Evolutionary conservation across 1,140 invertebrate genomes (phyloP), one percentile per base, ranked within the genome.

Genomic region (Helicoverpa armigera): DNA sequence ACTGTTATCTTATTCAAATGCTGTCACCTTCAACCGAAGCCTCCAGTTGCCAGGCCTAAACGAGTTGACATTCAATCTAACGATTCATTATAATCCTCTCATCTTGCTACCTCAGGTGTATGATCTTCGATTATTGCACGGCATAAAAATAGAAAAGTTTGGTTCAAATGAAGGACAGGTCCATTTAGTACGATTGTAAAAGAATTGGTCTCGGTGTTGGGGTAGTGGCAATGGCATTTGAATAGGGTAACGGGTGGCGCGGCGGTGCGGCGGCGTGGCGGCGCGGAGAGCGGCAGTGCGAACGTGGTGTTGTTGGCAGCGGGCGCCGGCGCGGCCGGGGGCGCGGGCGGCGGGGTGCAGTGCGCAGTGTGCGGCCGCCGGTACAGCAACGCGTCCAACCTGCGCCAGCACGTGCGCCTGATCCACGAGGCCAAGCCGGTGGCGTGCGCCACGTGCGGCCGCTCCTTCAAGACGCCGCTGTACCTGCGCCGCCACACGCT

Each of bases 311-410:
- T 91, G 91, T 91, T 92, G 92, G 90, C 92, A 92, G 91, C 90
- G 89, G 86, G 87, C 74, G 56, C 75, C 76, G 81, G 79, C 76
- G 83, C 70, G 81, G 82, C 54, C 23, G 81, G 50, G 81, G 54
- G 82, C 80, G 81, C 75, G 82, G 83, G 83, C 74, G 85, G 86
- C 87, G 89, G 90, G 69, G 91, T 91, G 84, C 88, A 87, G 85
- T 97, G 97, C 96, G 96, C 96, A 91, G 96, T 97, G 95, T 97
- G 97, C 95, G 97, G 97, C 88, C 96, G 97, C 91, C 96, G 97
- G 93, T 97, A 97, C 96, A 97, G 96, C 96, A 97, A 97, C 95
- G 96, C 97, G 92, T 97, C 97, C 90, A 97, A 97, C 95, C 96
- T 97, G 91, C 96, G 97, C 86, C 97, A 97, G 95, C 97, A 97